These are phyloP conservation scores for Perca flavescens DNA, from an alignment of 2,113 vertebrate species.

Conservation along the genomic window DNA sequence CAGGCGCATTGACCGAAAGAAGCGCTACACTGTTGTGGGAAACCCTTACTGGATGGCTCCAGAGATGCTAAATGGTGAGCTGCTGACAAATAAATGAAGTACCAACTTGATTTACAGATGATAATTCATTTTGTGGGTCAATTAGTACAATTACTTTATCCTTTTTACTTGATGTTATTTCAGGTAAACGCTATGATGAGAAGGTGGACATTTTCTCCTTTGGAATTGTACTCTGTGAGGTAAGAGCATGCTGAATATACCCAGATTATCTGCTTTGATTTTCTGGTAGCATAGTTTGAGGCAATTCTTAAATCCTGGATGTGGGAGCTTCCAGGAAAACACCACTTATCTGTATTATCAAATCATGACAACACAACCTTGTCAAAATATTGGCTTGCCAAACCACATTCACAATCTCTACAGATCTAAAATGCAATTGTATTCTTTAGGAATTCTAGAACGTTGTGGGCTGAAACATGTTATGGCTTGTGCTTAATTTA, in stretches of 20 bases:
- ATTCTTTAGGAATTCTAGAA: not conserved
- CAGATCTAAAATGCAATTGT: not conserved
- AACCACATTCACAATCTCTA: not conserved
- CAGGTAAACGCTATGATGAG: constrained; percentile 97
- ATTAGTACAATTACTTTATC: not conserved
- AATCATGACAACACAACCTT: not conserved
- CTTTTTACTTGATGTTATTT: constrained; percentile 43
- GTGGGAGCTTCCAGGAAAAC: not conserved
- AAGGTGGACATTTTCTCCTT: constrained; percentile 98
- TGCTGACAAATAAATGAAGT: not conserved
- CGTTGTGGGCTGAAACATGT: not conserved
- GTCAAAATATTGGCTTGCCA: not conserved
- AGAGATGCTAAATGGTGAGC: constrained; percentile 96
- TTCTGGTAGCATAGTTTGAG: not conserved
- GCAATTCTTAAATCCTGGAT: not conserved
- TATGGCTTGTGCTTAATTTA: not conserved
- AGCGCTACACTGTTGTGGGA: constrained; percentile 96
- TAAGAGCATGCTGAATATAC: constrained; percentile 70
- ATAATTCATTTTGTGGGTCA: not conserved
- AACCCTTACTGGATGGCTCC: constrained; percentile 99
- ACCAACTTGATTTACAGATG: not conserved
- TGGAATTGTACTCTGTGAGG: constrained; percentile 97
- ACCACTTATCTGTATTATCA: not conserved
- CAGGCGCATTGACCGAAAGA: constrained; percentile 91
- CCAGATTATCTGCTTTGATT: not conserved